Base-by-base conservation (phyloP, 2,888 invertebrate species). In the Cantharis rufa region DNA sequence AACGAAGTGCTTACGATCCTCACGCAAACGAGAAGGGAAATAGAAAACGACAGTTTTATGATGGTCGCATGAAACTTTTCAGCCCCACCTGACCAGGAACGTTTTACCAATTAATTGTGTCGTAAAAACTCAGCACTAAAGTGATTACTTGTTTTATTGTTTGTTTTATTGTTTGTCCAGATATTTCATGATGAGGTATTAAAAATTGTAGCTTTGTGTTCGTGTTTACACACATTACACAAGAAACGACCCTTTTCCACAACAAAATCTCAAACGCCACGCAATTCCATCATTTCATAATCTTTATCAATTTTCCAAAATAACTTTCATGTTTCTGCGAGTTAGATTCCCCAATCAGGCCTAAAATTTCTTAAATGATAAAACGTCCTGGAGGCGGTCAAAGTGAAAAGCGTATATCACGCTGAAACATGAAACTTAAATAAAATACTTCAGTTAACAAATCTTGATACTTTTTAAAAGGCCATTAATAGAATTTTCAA, bases 71-170 rank as follows among this genome's bases (percentile, higher is more conserved):
- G 78, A 70, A 76, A 76, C 62, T 75, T 76, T 75, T 70, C 76
- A 75, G 71, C 79, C 80, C 78, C 76, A 78, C 78, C 79, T 78
- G 78, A 78, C 77, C 76, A 76, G 74, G 76, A 77, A 69, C 79
- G 71, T 81, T 81, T 80, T 77, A 75, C 79, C 81, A 81, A 81
- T 81, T 80, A 81, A 81, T 79, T 74, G 72, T 71, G 76, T 79
- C 80, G 79, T 81, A 81, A 81, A 81, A 81, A 76, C 77, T 79
- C 80, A 69, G 76, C 80, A 80, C 81, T 79, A 81, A 79, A 82
- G 80, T 81, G 82, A 82, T 82, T 82, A 79, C 80, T 80, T 80
- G 81, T 79, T 82, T 81, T 82, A 82, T 81, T 80, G 79, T 80
- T 77, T 75, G 80, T 80, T 80, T 78, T 78, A 78, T 75, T 78